Base-by-base conservation (phyloP, 2,113 vertebrate genomes). In the Catharus fuscescens region DNA sequence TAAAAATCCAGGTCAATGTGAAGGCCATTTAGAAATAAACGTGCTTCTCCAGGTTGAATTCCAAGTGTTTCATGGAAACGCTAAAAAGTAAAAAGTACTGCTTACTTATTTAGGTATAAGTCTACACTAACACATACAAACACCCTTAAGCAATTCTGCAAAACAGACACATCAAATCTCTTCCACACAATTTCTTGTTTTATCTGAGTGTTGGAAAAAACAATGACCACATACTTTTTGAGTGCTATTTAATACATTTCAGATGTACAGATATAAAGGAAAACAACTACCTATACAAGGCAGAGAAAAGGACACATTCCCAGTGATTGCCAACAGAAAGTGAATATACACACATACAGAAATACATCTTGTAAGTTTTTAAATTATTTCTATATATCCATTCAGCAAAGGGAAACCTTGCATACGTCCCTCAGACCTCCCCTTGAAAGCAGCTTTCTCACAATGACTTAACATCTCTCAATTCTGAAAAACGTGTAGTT, bases 1-100 rank as follows among this genome's bases (percentile, higher is more conserved):
- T 98, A 98, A 97, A 97, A 70, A 92, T 99, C 98, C 90, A 99
- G 90, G 91, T 99, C 99, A 95, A 99, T 97, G 91, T 72, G 98
- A 94, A 99, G 97, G 32, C 99, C 99, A 45, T 99, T 99, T 96
- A 99, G 98, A 97, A 99, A 99, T 7, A 99, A 98, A 92, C 94
- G 97, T 76, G 98, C 97, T 71, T 99, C 99, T 88, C 99, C 99
- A 19, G 99, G 98, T 23, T 99, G 98, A 97, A 99, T 97, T 93
- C 98, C 98, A 89, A 99, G 96, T 53, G 94, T 98, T 78, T 99
- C 98, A 56, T 88, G 96, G 54, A 99, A 98, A 95, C 97, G 96
- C 99, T 99, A 86, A 88, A 97, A 98, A 97, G 64, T 91, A 57
- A 97, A 57, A 80, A 71, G 38, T 31, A 65, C 13, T 47, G n/a